A percentile compares a stretch with the other conserved stretches of the same genome.
Evolutionary conservation across 2,888 invertebrate species (phyloP).

Genomic region (Phyllotreta cruciferae): DNA sequence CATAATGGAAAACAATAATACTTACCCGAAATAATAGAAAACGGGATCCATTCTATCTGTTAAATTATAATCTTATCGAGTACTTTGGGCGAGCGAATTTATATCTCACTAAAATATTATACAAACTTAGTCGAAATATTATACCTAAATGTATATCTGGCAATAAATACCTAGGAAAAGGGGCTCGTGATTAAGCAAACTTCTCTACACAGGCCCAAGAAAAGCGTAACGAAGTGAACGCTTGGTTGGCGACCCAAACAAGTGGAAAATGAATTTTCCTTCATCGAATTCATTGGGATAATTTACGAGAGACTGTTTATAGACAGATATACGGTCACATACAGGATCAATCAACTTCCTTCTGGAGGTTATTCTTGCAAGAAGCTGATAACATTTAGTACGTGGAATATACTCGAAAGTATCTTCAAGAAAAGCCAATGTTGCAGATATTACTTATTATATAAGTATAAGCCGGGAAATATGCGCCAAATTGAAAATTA

Average conservation of each 20-base stretch:
- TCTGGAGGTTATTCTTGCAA: conserved; percentile 60
- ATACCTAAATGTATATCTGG: conserved; percentile 44
- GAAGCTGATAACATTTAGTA: conserved; percentile 61
- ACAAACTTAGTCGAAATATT: conserved; percentile 31
- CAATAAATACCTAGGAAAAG: conserved; percentile 53
- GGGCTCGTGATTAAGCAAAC: conserved; percentile 56
- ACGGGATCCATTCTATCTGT: conserved; percentile 25
- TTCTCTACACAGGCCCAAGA: conserved; percentile 54
- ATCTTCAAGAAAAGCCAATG: conserved; percentile 26
- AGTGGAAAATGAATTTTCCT: conserved; percentile 63
- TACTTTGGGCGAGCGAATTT: conserved; percentile 32
- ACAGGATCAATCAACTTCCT: conserved; percentile 58
- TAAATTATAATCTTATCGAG: conserved; percentile 35
- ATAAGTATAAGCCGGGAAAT: too few species aligned
- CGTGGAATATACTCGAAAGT: conserved; percentile 35
- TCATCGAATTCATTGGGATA: conserved; percentile 61
- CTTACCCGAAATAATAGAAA: conserved; percentile 35
- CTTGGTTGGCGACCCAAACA: conserved; percentile 61
- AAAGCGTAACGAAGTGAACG: conserved; percentile 56
- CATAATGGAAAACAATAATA: conserved; percentile 36
- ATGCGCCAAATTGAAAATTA: too few species aligned
- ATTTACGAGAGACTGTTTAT: conserved; percentile 62
- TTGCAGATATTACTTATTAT: too few species aligned
- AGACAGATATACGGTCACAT: conserved; percentile 59
- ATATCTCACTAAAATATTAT: conserved; percentile 31